These are phyloP conservation scores for Enteromius treurensis DNA, from an alignment of 2,797 vertebrate species.

Conservation along the genomic window DNA sequence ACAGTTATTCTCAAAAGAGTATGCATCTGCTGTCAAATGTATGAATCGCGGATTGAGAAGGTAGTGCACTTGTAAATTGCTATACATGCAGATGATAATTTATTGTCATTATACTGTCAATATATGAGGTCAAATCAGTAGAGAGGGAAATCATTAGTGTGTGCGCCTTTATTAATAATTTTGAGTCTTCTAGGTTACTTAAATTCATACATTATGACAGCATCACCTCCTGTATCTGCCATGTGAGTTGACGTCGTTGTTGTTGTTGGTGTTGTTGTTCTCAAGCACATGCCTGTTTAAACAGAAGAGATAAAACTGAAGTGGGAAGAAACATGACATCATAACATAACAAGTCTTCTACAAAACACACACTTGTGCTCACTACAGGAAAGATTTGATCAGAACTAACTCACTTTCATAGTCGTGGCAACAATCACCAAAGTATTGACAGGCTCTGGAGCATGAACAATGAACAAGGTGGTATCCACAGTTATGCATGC, in stretches of 20 bases:
- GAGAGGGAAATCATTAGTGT: background rate
- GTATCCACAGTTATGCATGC: slow-evolving; percentile 61
- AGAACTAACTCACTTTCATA: slow-evolving; percentile 43
- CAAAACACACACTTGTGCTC: background rate
- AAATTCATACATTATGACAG: slow-evolving; percentile 59
- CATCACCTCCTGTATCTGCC: slow-evolving; percentile 52
- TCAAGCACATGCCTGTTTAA: background rate
- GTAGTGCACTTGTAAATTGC: background rate
- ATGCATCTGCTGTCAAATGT: background rate
- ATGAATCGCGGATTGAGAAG: background rate
- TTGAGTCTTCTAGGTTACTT: background rate
- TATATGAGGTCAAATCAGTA: background rate
- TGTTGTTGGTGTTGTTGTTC: slow-evolving; percentile 7
- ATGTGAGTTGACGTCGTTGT: background rate
- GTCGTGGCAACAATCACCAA: slow-evolving; percentile 63
- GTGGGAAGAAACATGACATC: background rate
- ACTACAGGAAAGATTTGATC: background rate
- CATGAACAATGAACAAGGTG: slow-evolving; percentile 60
- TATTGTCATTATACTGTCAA: background rate
- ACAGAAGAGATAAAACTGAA: background rate
- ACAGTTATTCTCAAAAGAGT: slow-evolving; percentile 63
- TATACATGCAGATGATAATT: background rate
- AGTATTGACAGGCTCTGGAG: slow-evolving; percentile 48
- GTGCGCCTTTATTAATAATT: background rate
- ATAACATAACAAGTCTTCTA: background rate